These are phyloP conservation scores for Agrotis segetum DNA, from an alignment of 2,888 invertebrate species.

Conservation along the genomic window DNA sequence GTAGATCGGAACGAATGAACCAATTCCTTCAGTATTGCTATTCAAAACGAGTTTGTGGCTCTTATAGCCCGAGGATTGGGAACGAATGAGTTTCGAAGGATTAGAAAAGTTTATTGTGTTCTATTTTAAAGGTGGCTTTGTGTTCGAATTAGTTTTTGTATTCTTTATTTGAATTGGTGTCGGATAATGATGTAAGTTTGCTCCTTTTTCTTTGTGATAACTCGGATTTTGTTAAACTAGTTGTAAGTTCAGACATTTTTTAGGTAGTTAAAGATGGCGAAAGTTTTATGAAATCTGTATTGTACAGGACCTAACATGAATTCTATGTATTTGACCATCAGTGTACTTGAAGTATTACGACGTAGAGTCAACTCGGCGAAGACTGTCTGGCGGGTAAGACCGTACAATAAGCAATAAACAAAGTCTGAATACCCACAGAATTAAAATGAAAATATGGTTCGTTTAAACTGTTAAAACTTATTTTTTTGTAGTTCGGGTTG, in stretches of 20 bases:
- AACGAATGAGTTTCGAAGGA: slow-evolving; percentile 58
- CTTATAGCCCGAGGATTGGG: slow-evolving; percentile 56
- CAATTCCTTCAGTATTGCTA: slow-evolving; percentile 64
- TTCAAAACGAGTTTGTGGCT: slow-evolving; percentile 66
- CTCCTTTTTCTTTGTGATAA: neutral
- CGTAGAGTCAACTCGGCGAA: no score
- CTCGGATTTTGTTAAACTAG: neutral
- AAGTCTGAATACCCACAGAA: no score
- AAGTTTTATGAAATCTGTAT: neutral
- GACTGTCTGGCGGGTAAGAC: no score
- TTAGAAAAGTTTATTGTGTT: slow-evolving; percentile 65
- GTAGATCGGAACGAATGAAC: slow-evolving; percentile 58
- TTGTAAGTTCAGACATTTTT: neutral
- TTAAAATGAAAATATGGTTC: no score
- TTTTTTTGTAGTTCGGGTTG: no score
- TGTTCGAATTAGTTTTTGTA: slow-evolving; percentile 51
- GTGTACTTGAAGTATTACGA: no score
- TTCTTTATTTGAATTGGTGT: slow-evolving; percentile 40
- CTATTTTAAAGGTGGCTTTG: slow-evolving; percentile 54
- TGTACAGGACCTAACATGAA: no score
- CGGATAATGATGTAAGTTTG: slow-evolving; percentile 37
- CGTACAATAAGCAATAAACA: no score
- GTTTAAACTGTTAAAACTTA: no score
- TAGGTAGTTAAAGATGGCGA: no score
- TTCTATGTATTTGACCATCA: no score